Evolutionary conservation across 2,888 invertebrate species (phyloP).

Genomic region (Scaptomyza flava): DNA sequence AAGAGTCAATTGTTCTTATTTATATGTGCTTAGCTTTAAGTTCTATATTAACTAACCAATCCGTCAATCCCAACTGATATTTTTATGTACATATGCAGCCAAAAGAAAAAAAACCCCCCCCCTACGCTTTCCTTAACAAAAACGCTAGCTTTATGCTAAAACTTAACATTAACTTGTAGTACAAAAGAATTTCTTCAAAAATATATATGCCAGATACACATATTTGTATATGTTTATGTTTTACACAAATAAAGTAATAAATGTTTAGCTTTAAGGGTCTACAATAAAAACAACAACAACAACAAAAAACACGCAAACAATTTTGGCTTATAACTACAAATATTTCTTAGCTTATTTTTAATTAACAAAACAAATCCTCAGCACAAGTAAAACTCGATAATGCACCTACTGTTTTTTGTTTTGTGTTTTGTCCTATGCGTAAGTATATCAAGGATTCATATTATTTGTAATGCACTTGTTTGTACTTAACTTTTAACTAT

Average conservation of each 20-base stretch:
- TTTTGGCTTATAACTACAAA: slow-evolving; percentile 7
- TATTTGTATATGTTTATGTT: slow-evolving; percentile 64
- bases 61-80: slow-evolving; percentile 10
- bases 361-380: slow-evolving; percentile 11
- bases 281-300: slow-evolving; percentile 53
- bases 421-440: slow-evolving; percentile 49
- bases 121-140: slow-evolving; percentile 72
- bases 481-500: slow-evolving; percentile 30
- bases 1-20: slow-evolving; percentile 59
- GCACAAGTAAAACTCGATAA: slow-evolving; percentile 27
- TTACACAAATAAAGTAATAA: slow-evolving; percentile 66
- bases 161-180: slow-evolving; percentile 72
- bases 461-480: slow-evolving; percentile 2
- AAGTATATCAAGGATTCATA: slow-evolving; percentile 36
- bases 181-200: slow-evolving; percentile 62
- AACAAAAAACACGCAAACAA: slow-evolving; percentile 30
- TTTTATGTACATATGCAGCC: slow-evolving; percentile 50
- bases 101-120: slow-evolving; percentile 23
- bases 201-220: slow-evolving; percentile 22
- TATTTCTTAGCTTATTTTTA: slow-evolving; percentile 17
- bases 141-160: slow-evolving; percentile 69
- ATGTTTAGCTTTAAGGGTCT: slow-evolving; percentile 73
- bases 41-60: slow-evolving; percentile 53
- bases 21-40: slow-evolving; percentile 71
- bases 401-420: slow-evolving; percentile 40